Evolutionary conservation across 2,888 invertebrate genomes (phyloP).

Genomic region (Luffia ferchaultella): DNA sequence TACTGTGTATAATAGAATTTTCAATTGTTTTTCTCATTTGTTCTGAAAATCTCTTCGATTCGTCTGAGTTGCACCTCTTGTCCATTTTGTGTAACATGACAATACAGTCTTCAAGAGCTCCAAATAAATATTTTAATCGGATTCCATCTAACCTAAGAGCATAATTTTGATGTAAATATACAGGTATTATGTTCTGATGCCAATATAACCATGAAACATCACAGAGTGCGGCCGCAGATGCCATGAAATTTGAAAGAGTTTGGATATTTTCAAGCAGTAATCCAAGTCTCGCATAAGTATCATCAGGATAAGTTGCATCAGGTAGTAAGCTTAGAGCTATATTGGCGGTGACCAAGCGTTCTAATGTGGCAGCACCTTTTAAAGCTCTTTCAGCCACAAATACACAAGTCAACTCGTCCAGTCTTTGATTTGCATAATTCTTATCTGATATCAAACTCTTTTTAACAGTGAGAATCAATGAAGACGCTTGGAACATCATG

Average conservation of each 20-base stretch:
- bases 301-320: slow-evolving; percentile 67
- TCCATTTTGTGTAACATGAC: slow-evolving; percentile 40
- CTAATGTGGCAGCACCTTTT: slow-evolving; percentile 69
- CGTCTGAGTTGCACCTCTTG: slow-evolving; percentile 27
- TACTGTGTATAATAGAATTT: slow-evolving; percentile 69
- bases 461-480: slow-evolving; percentile 72
- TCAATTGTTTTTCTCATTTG: slow-evolving; percentile 51
- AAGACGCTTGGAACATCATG: slow-evolving; percentile 77
- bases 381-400: slow-evolving; percentile 75
- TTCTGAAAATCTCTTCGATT: slow-evolving; percentile 37
- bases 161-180: slow-evolving; percentile 78
- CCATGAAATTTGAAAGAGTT: slow-evolving; percentile 66
- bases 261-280: slow-evolving; percentile 72
- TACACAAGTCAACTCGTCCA: slow-evolving; percentile 77
- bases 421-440: slow-evolving; percentile 70
- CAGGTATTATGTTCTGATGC: slow-evolving; percentile 80
- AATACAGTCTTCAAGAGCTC: slow-evolving; percentile 51
- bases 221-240: slow-evolving; percentile 67
- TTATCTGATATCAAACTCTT: slow-evolving; percentile 71
- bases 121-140: slow-evolving; percentile 60
- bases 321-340: slow-evolving; percentile 75
- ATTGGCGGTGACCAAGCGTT: slow-evolving; percentile 71
- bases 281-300: slow-evolving; percentile 69
- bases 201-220: slow-evolving; percentile 83
- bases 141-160: slow-evolving; percentile 70